phyloP scores from a whole-genome alignment of 2,797 vertebrate species.

The Fundulus diaphanus region DNA sequence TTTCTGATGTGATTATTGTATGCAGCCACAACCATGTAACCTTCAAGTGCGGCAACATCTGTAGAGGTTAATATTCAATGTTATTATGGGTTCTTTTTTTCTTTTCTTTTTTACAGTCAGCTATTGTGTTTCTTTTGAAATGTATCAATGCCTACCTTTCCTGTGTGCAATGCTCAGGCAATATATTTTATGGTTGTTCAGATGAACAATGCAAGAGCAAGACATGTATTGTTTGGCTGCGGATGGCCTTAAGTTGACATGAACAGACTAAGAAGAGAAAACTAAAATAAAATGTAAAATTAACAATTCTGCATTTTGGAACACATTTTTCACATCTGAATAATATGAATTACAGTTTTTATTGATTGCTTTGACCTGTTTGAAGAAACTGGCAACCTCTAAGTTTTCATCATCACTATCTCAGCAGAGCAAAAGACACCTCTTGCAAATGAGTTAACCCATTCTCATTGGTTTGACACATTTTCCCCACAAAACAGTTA shows the following conservation, averaged over 20 bases:
- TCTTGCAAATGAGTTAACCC: no score
- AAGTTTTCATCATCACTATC: no score
- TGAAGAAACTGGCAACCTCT: no score
- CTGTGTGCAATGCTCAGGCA: conserved; percentile 7
- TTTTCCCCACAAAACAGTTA: no score
- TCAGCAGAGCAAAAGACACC: no score
- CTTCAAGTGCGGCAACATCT: conserved; percentile 65
- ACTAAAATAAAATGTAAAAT: not conserved
- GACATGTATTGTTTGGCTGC: conserved; percentile 5
- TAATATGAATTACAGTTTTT: no score
- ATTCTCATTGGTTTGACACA: no score
- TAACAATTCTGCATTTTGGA: not conserved
- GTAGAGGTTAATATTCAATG: conserved; percentile 48
- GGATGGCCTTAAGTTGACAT: conserved; percentile 6
- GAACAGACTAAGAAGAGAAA: not conserved
- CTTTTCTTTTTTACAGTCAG: conserved; percentile 46
- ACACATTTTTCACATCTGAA: no score
- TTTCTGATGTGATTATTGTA: conserved; percentile 70
- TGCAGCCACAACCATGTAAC: conserved; percentile 57
- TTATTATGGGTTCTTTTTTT: conserved; percentile 41
- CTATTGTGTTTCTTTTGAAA: conserved; percentile 46
- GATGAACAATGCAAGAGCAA: conserved; percentile 9
- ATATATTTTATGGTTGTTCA: conserved; percentile 24
- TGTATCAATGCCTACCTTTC: conserved; percentile 32
- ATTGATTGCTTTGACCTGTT: no score